Evolutionary conservation across 2,797 vertebrate species (phyloP).

Genomic region (Lepidocolaptes lacrymiger): DNA sequence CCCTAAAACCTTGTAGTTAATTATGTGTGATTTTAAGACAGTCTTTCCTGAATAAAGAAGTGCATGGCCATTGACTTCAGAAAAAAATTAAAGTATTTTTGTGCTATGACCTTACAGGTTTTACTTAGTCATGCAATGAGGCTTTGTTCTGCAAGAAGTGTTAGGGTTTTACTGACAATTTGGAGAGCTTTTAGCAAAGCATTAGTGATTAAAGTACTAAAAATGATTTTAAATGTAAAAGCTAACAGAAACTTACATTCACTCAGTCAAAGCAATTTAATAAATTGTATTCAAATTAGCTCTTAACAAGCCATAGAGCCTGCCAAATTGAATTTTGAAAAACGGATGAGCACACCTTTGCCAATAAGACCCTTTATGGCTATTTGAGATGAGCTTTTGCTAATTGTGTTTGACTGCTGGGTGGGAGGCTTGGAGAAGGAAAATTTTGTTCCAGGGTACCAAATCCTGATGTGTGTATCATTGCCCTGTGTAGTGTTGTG

Average conservation of each 20-base stretch:
- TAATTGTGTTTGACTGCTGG: neutral
- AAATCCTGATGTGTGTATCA: neutral
- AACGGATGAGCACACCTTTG: neutral
- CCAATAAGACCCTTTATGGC: neutral
- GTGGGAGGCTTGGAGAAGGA: neutral
- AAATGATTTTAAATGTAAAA: neutral
- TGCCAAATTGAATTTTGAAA: constrained; percentile 1
- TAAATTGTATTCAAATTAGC: neutral
- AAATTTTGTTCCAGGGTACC: neutral
- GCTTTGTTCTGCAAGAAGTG: neutral
- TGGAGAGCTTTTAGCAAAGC: neutral
- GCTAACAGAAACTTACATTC: neutral
- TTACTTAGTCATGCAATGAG: neutral
- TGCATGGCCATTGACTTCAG: neutral
- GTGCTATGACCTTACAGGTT: neutral
- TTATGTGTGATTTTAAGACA: neutral
- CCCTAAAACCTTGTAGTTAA: neutral
- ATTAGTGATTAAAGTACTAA: neutral
- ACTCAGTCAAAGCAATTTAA: neutral
- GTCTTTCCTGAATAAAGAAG: neutral
- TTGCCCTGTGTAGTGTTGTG: neutral
- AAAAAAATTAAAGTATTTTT: neutral
- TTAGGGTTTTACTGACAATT: neutral
- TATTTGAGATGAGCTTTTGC: neutral
- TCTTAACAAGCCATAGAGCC: neutral